Conservation (phyloP, 1,140 invertebrate genomes). For the Hestina assimilis region DNA sequence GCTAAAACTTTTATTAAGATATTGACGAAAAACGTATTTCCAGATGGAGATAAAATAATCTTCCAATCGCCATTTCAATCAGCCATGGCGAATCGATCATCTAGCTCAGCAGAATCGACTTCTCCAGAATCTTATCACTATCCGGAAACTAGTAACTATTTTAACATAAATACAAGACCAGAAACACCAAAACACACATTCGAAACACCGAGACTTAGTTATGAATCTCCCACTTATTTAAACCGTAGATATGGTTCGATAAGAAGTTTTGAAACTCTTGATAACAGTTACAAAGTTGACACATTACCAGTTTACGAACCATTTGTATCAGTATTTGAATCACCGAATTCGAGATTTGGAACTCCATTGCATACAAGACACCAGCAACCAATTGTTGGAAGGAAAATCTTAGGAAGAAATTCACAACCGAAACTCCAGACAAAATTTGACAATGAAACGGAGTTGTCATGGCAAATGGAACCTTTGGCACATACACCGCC, state of each 20-base stretch:
- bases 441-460: neutral
- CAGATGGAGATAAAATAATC: conserved; percentile 29
- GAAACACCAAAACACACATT: neutral
- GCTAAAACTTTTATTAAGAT: too few species aligned
- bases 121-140: conserved; percentile 50
- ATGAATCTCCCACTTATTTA: neutral
- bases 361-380: conserved; percentile 14
- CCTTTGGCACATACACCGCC: neutral
- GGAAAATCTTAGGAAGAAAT: conserved; percentile 38
- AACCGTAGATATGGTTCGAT: neutral
- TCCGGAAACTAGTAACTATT: conserved; percentile 23
- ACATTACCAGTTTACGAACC: neutral
- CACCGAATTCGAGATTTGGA: neutral
- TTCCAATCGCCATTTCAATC: conserved; percentile 36
- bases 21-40: too few species aligned
- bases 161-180: neutral
- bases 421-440: neutral
- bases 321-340: neutral
- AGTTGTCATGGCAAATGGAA: conserved; percentile 9
- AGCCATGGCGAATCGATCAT: conserved; percentile 44
- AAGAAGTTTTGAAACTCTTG: neutral
- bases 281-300: neutral
- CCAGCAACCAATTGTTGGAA: conserved; percentile 51
- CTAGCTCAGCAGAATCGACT: conserved; percentile 55
- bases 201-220: neutral